Base-by-base conservation (phyloP, 2,888 invertebrate species). In the Tortrix viridana region DNA sequence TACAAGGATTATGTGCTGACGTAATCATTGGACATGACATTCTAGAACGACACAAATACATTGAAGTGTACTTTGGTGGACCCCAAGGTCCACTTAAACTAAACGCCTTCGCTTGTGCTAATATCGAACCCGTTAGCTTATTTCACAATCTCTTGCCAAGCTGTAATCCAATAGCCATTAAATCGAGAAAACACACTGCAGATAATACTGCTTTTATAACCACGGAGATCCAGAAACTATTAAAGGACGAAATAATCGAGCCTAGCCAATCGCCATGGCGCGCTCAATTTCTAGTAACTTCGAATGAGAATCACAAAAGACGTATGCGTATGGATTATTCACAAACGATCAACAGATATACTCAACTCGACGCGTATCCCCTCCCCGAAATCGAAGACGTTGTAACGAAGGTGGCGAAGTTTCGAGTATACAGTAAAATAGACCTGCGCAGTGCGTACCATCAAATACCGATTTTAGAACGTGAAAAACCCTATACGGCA, bases 381-480 rank as follows among this genome's bases (percentile, higher is more conserved):
- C 18, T 52, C 2, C 52, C 52, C n/a, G n/a, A 5, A 1, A 52
- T 52, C 1, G 52, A 52, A 38, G 38, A 52, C 19, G 19, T 52
- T 14, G 38, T 38, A 18, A 6, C 20, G 5, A 52, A 38, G 14
- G 52, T 52, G 9, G 37, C 52, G 5, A 37, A 38, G 5, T 52
- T 20, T 16, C 14, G 52, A 38, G 19, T 52, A n/a, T 52, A 19
- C 20, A 52, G 52, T 20, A 52, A 52, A 18, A 38, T 52, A 12
- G 52, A 52, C 5, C 14, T 52, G 18, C 37, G 38, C 14, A 20
- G 20, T 14, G 52, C 38, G 1, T 52, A 52, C 12, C 50, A 59
- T 44, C 59, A 59, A 22, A 32, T 59, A 26, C 59, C 59, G 14
- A 49, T 59, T 43, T 14, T 59, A 19, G 20, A 23, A 16, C 19